Evolutionary conservation across 2,888 invertebrate genomes (phyloP), one percentile per base, ranked within the genome.

Genomic region (Electrophaes corylata): DNA sequence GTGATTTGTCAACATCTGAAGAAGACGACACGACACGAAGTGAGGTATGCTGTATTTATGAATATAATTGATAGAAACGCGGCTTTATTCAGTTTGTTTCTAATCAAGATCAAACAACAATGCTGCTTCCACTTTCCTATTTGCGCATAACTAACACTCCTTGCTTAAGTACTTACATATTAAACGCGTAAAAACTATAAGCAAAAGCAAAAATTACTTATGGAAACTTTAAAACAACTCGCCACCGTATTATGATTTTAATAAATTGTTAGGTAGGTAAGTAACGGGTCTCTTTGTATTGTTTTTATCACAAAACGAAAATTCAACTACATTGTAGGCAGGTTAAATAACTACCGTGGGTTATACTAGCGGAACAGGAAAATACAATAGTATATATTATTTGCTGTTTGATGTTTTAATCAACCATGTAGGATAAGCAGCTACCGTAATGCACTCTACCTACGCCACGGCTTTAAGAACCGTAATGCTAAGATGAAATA

Each of bases 51-150:
- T 41, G 45, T 41, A 45, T 55, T 52, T 23, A 58, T 45, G 49
- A 29, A 59, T 12, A 31, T 29, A 29, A 14, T 31, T 31, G 44
- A 55, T 56, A 53, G 57, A 59, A 62, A 61, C 57, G 19, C 19
- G 4, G 23, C 8, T 16, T 43, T 11, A n/a, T 39, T 26, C n/a
- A 40, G 41, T 39, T 57, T 55, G 63, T 40, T 66, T 58, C 60
- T 67, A 60, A 67, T 66, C 63, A 67, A 70, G 65, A 69, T 59
- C n/a, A n/a, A n/a, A 57, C 60, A 64, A 69, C 68, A 66, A 65
- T 62, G 55, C 46, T 12, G 50, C 65, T 66, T 54, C 66, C 67
- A 67, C 69, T 67, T 68, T 71, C 64, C 60, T 60, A 62, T 64
- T 61, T 51, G 60, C 57, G 50, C 55, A 59, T 48, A 60, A 40